Conservation (phyloP, 1,140 invertebrate species). For the Drosophila simulans region DNA sequence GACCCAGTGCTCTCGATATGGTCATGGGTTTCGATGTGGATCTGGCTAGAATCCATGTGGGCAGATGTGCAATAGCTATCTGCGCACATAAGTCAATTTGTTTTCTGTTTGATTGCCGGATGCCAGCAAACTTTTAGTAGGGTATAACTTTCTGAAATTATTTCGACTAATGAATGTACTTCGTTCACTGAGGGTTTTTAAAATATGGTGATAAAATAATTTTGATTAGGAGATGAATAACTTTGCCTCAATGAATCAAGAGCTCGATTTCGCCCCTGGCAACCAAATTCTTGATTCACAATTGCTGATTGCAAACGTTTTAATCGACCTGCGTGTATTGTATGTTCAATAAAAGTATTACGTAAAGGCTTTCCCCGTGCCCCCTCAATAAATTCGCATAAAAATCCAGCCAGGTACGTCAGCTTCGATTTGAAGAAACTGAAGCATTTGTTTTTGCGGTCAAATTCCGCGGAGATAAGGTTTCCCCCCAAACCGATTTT, state of each 20-base stretch:
- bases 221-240: no score
- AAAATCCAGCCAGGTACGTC: conserved; percentile 6
- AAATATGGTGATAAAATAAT: no score
- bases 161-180: background rate
- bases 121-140: background rate
- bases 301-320: conserved; percentile 1
- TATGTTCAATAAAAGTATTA: background rate
- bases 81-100: conserved; percentile 19
- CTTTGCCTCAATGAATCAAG: no score
- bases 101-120: background rate
- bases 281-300: background rate
- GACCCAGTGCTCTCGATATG: conserved; percentile 34
- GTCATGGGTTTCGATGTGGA: conserved; percentile 20
- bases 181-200: no score
- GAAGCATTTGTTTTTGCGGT: conserved; percentile 5
- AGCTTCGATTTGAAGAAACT: conserved; percentile 1
- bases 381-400: background rate
- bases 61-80: conserved; percentile 4
- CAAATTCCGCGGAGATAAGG: conserved; percentile 37
- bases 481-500: background rate
- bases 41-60: conserved; percentile 18
- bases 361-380: background rate
- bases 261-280: no score
- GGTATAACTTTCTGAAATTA: background rate
- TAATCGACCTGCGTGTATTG: background rate